These are phyloP conservation scores for Falco berigora DNA, from an alignment of 2,797 vertebrate genomes.

Conservation along the genomic window DNA sequence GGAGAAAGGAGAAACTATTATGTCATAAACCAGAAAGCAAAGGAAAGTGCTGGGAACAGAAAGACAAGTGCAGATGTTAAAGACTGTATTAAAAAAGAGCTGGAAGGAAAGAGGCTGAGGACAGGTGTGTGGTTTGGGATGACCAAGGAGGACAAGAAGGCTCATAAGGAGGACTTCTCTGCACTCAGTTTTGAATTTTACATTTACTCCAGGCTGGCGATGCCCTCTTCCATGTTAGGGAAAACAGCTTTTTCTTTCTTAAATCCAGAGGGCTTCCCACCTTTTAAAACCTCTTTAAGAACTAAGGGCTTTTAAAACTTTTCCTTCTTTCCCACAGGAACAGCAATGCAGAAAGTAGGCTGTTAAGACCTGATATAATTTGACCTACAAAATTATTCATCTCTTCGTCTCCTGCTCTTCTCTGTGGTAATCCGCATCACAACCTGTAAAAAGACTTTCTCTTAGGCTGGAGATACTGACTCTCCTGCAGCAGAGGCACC, in stretches of 20 bases:
- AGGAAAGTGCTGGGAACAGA: neutral
- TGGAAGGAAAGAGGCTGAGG: neutral
- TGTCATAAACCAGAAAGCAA: neutral
- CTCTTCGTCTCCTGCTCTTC: neutral
- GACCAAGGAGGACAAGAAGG: neutral
- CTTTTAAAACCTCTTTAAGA: neutral
- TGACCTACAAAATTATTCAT: neutral
- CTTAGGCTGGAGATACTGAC: neutral
- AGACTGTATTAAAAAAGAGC: neutral
- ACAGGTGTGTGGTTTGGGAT: neutral
- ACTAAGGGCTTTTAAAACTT: neutral
- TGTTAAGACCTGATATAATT: neutral
- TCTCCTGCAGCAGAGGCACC: neutral
- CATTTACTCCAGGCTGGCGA: neutral
- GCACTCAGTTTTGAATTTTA: neutral
- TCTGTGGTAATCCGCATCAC: neutral
- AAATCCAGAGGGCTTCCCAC: neutral
- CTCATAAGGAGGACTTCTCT: neutral
- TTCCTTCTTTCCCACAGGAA: neutral
- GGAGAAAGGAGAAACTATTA: neutral
- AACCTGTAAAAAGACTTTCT: neutral
- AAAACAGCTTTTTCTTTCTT: neutral
- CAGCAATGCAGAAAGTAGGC: neutral
- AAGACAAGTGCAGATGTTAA: neutral
- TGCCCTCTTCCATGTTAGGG: neutral